Evolutionary conservation across 2,113 vertebrate genomes (phyloP).

Genomic region (Spilogale gracilis): DNA sequence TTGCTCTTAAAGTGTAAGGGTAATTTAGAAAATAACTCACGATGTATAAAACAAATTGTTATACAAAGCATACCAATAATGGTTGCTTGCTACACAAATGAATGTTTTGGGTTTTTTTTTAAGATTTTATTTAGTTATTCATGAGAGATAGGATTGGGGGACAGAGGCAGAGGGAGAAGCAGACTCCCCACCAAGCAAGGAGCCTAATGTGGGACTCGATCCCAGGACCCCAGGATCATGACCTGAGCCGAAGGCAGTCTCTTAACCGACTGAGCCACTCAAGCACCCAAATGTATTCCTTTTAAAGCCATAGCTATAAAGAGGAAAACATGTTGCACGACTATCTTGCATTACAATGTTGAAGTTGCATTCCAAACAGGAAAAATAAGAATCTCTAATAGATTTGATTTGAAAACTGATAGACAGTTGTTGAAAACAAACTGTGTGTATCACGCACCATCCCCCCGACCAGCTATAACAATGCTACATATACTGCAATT

Average conservation of each 20-base stretch:
- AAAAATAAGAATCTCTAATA: not conserved
- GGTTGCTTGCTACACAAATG: not conserved
- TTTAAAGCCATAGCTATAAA: not conserved
- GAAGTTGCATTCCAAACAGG: not conserved
- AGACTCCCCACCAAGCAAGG: no score
- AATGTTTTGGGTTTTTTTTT: not conserved
- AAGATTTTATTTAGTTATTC: no score
- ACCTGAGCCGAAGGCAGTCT: no score
- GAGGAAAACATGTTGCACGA: not conserved
- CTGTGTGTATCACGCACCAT: not conserved
- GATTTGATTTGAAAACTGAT: not conserved
- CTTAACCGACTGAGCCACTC: no score
- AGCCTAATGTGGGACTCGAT: no score
- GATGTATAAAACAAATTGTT: not conserved
- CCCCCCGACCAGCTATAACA: not conserved
- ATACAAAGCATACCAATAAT: not conserved
- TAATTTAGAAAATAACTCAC: constrained; percentile 13
- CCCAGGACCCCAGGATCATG: no score
- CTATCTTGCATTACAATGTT: not conserved
- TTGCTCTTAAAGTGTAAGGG: not conserved
- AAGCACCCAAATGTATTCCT: not conserved
- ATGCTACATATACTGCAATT: not conserved
- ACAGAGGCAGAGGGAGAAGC: no score
- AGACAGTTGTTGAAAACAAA: not conserved
- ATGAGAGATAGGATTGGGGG: no score